Percentiles rank a stretch among this genome's conserved stretches.
Evolutionary conservation across 2,888 invertebrate genomes (phyloP).

Genomic region (Hypena proboscidalis): DNA sequence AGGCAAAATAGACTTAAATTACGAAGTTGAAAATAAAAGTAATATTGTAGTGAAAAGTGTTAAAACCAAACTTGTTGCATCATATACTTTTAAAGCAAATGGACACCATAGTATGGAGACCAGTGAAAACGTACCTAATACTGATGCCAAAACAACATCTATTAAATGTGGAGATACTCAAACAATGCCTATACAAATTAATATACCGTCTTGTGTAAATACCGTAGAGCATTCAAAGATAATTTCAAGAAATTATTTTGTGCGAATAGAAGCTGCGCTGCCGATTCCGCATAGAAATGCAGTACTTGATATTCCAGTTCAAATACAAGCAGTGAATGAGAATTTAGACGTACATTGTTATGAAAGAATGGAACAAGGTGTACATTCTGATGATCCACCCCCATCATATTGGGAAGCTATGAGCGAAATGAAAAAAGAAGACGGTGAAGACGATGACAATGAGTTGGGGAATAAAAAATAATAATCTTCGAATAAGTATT

Average conservation of each 20-base stretch:
- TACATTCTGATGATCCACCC: slow-evolving; percentile 26
- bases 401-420: slow-evolving; percentile 51
- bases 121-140: slow-evolving; percentile 30
- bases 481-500: too few species aligned
- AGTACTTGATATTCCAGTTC: slow-evolving; percentile 44
- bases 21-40: slow-evolving; percentile 49
- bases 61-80: slow-evolving; percentile 43
- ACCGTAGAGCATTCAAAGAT: slow-evolving; percentile 47
- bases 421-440: slow-evolving; percentile 27
- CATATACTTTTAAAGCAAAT: slow-evolving; percentile 35
- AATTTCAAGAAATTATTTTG: slow-evolving; percentile 44
- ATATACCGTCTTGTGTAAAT: slow-evolving; percentile 11
- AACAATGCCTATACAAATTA: slow-evolving; percentile 30
- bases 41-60: slow-evolving; percentile 43
- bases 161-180: slow-evolving; percentile 37
- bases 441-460: slow-evolving; percentile 21
- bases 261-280: slow-evolving; percentile 39
- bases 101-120: slow-evolving; percentile 22
- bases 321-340: slow-evolving; percentile 38
- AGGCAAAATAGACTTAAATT: slow-evolving; percentile 42
- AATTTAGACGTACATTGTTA: neutral
- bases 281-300: slow-evolving; percentile 50
- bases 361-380: neutral
- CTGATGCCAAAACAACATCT: slow-evolving; percentile 40
- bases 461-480: too few species aligned